A percentile compares a stretch with the other conserved stretches of the same genome.
Conservation (phyloP, 2,888 invertebrate species). For the Dione vanillae region DNA sequence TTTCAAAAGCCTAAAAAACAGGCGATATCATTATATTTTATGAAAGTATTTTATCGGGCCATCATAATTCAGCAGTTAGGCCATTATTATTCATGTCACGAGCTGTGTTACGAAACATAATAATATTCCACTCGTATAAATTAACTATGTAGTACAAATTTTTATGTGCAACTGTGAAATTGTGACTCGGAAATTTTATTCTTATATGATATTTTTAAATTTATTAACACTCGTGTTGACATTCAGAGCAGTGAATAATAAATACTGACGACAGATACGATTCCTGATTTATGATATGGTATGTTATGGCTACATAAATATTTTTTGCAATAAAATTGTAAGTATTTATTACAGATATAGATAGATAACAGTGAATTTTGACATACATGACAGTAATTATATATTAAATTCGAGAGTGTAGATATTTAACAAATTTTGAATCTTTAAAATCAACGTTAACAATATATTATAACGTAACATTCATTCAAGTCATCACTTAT, state of each 20-base stretch:
- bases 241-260: conserved; percentile 42
- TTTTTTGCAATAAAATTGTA: conserved; percentile 7
- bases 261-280: conserved; percentile 56
- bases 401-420: no score
- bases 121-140: conserved; percentile 31
- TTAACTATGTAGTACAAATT: conserved; percentile 34
- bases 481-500: no score
- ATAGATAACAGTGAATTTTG: neutral
- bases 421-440: no score
- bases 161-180: conserved; percentile 36
- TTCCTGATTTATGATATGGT: conserved; percentile 29
- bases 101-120: conserved; percentile 26
- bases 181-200: conserved; percentile 34
- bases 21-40: conserved; percentile 24
- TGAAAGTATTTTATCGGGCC: conserved; percentile 21
- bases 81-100: conserved; percentile 35
- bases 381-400: neutral
- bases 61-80: conserved; percentile 25
- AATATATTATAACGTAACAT: no score
- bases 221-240: conserved; percentile 26
- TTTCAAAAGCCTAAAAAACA: neutral
- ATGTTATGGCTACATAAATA: conserved; percentile 25
- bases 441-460: no score
- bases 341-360: conserved; percentile 7
- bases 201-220: conserved; percentile 31